Base-by-base conservation (phyloP, 2,113 vertebrate species). In the Cricetomys ansorgei region DNA sequence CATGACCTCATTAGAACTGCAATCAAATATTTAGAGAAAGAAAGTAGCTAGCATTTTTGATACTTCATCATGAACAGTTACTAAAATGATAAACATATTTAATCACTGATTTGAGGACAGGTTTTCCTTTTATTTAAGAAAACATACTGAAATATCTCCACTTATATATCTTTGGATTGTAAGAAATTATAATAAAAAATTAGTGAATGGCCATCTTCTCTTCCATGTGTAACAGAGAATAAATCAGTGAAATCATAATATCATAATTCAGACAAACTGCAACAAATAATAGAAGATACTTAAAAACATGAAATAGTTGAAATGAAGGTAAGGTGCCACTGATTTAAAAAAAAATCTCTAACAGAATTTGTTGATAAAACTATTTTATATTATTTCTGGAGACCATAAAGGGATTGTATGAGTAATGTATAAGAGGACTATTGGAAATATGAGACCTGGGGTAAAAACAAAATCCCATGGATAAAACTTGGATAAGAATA, bases 21-120 rank as follows among this genome's bases (percentile, higher is more conserved):
- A 86, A 72, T 40, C 64, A 55, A 92, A 77, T 94, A 81, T 93
- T 88, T 69, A 91, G 53, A 89, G 53, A 92, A 92, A 87, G 15
- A 69, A 92, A 29, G 45, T 89, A 53, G 50, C 29, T 83, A 48
- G 27, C 13, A 94, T 45, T 75, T 83, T 65, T 34, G 10, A 72
- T 94, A 59, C 2, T 88, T 92, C 50, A 73, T 67, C 17, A 79
- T 45, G 43, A 91, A 43, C 17, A 91, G 21, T 83, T 94, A 86
- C 17, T 67, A 55, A 96, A 84, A 65, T 77, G 5, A 34, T 80
- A 4, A 75, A 92, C 1, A 76, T 40, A 48, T 65, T 43, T 45
- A 76, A 89, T 85, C 29, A 48, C 17, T 64, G 19, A 53, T 57
- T 55, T 17, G 9, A 64, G 10, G 27, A 6, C 29, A 4, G 34